These are phyloP conservation scores for Agrenia bidenticulata DNA, from an alignment of 2,888 invertebrate genomes.

Conservation along the genomic window DNA sequence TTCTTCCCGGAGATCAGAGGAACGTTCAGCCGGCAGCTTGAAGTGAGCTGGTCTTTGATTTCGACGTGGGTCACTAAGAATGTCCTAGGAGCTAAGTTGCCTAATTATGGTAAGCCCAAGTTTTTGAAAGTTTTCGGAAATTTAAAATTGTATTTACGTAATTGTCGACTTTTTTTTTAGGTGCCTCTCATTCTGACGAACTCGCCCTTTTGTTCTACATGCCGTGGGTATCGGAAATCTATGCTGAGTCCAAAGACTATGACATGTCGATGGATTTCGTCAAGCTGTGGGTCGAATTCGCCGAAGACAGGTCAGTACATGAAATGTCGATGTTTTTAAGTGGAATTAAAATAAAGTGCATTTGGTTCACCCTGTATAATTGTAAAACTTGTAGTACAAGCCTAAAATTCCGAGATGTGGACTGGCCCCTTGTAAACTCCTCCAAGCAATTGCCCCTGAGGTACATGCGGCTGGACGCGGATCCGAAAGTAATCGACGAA, in stretches of 20 bases:
- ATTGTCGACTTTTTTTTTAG: conserved; percentile 3
- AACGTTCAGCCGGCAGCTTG: conserved; percentile 30
- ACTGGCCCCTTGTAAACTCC: conserved; percentile 34
- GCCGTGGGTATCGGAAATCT: conserved; percentile 35
- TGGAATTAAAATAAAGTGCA: too few species aligned
- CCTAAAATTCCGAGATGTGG: conserved; percentile 29
- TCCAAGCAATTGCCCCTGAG: conserved; percentile 6
- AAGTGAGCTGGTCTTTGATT: conserved; percentile 39
- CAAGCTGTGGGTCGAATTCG: conserved; percentile 39
- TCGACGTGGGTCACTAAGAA: conserved; percentile 30
- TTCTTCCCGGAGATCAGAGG: conserved; percentile 36
- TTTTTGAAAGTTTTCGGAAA: background rate
- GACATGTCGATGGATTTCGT: conserved; percentile 39
- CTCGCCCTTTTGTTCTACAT: conserved; percentile 36
- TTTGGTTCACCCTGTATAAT: too few species aligned
- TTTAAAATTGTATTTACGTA: background rate
- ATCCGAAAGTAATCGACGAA: conserved; percentile 33
- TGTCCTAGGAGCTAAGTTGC: conserved; percentile 29
- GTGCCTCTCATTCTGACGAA: conserved; percentile 36
- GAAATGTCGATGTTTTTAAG: background rate
- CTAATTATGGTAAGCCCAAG: conserved; percentile 28
- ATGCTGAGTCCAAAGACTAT: conserved; percentile 35
- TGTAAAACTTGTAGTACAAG: conserved; percentile 16
- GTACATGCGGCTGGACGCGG: conserved; percentile 33
- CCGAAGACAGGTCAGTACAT: conserved; percentile 22